phyloP scores from a whole-genome alignment of 53 echinoderm and acorn worm species.

The Apostichopus leukothele region DNA sequence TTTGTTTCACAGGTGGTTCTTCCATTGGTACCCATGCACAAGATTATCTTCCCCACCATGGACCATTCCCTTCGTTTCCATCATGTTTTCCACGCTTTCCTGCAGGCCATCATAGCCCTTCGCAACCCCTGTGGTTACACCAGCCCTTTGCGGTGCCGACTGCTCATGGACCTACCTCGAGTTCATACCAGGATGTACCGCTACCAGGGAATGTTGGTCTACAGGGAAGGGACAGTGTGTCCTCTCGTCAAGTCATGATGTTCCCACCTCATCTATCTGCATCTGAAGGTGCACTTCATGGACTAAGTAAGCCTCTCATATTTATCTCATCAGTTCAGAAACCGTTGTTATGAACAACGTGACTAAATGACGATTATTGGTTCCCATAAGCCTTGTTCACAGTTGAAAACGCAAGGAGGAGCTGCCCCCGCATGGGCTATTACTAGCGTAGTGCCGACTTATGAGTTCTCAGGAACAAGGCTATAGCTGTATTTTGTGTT shows the following conservation, averaged over 20 bases:
- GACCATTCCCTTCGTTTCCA: conserved; percentile 45
- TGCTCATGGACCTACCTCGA: background rate
- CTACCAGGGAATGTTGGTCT: conserved; percentile 34
- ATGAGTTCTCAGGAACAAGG: too few relatives aligned
- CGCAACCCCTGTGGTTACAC: conserved; percentile 40
- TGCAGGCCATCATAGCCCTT: conserved; percentile 30
- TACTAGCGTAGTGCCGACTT: too few relatives aligned
- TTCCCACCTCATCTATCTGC: conserved; percentile 43
- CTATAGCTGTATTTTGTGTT: too few relatives aligned
- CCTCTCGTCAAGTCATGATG: conserved; percentile 29
- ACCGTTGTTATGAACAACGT: too few relatives aligned
- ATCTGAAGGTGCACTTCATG: conserved; percentile 5
- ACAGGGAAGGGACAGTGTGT: conserved; percentile 8
- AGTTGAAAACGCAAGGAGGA: too few relatives aligned
- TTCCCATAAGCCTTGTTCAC: too few relatives aligned
- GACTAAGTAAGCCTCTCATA: conserved; percentile 12
- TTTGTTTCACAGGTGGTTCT: conserved; percentile 24
- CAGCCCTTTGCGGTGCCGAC: conserved; percentile 17
- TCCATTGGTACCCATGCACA: conserved; percentile 29
- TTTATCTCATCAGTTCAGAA: too few relatives aligned
- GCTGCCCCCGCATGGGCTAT: too few relatives aligned
- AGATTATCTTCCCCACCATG: conserved; percentile 44
- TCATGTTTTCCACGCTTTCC: conserved; percentile 35
- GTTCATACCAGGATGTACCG: conserved; percentile 27
- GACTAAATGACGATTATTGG: too few relatives aligned